These are phyloP conservation scores for Bradypodion pumilum DNA, from an alignment of 2,797 vertebrate genomes.

Conservation along the genomic window DNA sequence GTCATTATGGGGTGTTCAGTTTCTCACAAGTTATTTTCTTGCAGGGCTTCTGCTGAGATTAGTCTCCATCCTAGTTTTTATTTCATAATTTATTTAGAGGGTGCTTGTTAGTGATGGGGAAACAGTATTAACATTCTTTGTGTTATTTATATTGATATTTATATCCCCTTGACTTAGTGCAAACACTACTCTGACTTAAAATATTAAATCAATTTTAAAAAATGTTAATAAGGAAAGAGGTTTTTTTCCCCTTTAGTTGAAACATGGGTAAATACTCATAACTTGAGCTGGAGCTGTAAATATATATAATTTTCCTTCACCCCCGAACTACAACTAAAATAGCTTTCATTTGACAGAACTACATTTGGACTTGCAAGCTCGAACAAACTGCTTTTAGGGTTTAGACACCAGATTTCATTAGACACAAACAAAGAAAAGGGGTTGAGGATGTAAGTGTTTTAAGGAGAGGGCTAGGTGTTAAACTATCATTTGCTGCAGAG, in stretches of 20 bases:
- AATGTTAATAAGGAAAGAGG: background rate
- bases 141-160: too few species aligned
- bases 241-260: background rate
- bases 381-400: background rate
- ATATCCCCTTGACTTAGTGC: too few species aligned
- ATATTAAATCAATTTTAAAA: background rate
- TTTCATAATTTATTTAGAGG: background rate
- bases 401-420: background rate
- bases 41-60: too few species aligned
- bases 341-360: background rate
- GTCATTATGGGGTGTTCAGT: background rate
- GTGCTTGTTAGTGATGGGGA: background rate
- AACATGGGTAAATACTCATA: background rate
- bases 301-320: too few species aligned
- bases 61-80: background rate
- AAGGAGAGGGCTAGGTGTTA: too few species aligned
- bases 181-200: background rate
- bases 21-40: background rate
- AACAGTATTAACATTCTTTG: background rate
- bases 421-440: background rate
- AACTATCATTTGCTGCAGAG: background rate
- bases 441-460: background rate
- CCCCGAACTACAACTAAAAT: background rate
- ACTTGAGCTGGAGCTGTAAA: background rate
- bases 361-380: background rate